These are phyloP conservation scores for Meghimatium bilineatum DNA, from an alignment of 2,888 invertebrate genomes.

Conservation along the genomic window DNA sequence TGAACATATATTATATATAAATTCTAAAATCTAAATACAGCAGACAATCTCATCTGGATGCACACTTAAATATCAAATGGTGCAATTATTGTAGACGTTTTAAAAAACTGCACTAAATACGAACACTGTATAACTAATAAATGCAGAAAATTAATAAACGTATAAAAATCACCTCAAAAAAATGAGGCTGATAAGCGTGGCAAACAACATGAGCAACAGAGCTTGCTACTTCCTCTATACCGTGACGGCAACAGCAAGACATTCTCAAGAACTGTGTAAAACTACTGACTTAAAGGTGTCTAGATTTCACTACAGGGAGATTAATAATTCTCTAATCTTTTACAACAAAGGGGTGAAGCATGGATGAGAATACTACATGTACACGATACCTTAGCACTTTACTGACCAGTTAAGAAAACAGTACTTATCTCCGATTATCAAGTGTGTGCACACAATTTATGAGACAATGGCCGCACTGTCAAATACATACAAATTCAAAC, in stretches of 20 bases:
- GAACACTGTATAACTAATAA: background rate
- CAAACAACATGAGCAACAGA: background rate
- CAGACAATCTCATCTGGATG: background rate
- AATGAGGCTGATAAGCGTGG: background rate
- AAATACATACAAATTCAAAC: too few species aligned
- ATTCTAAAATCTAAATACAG: constrained; percentile 5
- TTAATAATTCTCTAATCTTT: too few species aligned
- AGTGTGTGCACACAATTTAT: too few species aligned
- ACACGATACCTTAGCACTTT: too few species aligned
- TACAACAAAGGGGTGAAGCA: too few species aligned
- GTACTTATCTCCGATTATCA: too few species aligned
- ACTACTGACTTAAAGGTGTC: background rate
- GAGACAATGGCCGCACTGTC: too few species aligned
- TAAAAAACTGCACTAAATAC: background rate
- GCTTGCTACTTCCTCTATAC: background rate
- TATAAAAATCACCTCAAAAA: background rate
- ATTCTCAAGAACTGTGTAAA: background rate
- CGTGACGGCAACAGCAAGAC: background rate
- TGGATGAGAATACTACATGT: too few species aligned
- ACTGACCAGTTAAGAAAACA: too few species aligned
- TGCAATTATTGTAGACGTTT: background rate
- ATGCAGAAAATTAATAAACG: background rate
- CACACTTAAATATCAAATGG: background rate
- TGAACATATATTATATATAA: background rate
- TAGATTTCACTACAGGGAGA: background rate